Evolutionary conservation across 2,113 vertebrate genomes (phyloP).

Genomic region (Alexandromys fortis): DNA sequence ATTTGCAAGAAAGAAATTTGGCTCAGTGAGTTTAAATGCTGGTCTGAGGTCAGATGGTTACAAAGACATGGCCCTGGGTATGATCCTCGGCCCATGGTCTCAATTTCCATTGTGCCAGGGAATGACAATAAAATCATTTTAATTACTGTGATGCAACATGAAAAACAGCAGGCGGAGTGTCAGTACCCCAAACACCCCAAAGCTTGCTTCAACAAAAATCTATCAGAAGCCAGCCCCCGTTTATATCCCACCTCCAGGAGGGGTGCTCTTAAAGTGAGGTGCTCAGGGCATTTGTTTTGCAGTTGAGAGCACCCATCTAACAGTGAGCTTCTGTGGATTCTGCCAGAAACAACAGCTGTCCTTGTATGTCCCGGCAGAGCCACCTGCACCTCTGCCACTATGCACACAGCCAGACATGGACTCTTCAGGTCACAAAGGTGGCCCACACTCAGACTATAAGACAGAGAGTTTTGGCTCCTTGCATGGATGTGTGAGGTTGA

Average conservation of each 20-base stretch:
- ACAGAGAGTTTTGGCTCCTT: background rate
- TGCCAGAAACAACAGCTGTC: background rate
- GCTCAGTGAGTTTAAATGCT: background rate
- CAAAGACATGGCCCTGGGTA: background rate
- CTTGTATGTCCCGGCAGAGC: background rate
- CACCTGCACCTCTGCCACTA: background rate
- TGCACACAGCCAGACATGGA: background rate
- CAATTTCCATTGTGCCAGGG: background rate
- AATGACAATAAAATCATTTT: background rate
- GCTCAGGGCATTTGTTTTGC: background rate
- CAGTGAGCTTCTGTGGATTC: background rate
- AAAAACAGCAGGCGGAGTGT: background rate
- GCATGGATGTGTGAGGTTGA: background rate
- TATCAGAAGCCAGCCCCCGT: background rate
- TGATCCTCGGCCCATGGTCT: background rate
- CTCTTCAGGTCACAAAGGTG: background rate
- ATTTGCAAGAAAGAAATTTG: background rate
- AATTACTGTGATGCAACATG: background rate
- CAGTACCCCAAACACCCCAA: background rate
- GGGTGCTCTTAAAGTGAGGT: too few relatives aligned
- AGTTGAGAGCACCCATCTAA: background rate
- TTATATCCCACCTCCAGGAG: background rate
- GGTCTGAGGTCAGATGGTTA: background rate
- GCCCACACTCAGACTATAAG: background rate
- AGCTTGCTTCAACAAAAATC: background rate